phyloP scores from a whole-genome alignment of 2,113 vertebrate genomes.

The Gulo gulo region DNA sequence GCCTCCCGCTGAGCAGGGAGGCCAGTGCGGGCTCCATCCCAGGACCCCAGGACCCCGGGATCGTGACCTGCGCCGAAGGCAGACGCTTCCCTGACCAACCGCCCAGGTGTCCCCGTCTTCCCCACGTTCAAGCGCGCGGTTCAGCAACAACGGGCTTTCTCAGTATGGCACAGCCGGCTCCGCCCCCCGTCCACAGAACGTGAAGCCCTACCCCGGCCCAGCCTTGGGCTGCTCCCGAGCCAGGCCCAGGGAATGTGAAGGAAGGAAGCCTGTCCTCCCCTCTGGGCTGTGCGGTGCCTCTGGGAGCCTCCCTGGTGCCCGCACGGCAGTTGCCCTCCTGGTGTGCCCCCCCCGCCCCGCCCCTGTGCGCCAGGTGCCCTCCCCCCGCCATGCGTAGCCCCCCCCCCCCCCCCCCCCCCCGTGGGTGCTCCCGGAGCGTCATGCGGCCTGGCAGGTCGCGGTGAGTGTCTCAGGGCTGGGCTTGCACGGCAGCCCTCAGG shows the following conservation, averaged over 20 bases:
- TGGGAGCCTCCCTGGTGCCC: not conserved
- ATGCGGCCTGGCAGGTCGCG: not conserved
- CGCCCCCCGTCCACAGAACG: accelerated
- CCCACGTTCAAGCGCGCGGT: accelerated
- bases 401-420: no score
- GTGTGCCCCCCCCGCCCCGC: no score
- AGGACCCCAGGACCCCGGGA: not conserved
- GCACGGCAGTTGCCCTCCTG: not conserved
- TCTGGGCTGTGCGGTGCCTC: not conserved
- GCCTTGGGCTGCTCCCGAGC: not conserved
- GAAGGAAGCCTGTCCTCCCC: not conserved
- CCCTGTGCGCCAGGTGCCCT: no score
- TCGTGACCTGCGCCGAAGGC: not conserved
- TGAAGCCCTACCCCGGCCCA: accelerated
- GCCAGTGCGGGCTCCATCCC: accelerated
- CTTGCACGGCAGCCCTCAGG: not conserved
- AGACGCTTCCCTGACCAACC: accelerated
- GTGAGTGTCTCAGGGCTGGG: not conserved
- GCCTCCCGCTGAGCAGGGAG: not conserved
- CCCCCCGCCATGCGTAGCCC: no score
- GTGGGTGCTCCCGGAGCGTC: not conserved
- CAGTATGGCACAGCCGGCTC: accelerated
- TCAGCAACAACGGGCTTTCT: not conserved
- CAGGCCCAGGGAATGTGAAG: not conserved
- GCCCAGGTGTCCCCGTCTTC: not conserved